Conservation (phyloP, 2,113 vertebrate species). For the Proteles cristata region DNA sequence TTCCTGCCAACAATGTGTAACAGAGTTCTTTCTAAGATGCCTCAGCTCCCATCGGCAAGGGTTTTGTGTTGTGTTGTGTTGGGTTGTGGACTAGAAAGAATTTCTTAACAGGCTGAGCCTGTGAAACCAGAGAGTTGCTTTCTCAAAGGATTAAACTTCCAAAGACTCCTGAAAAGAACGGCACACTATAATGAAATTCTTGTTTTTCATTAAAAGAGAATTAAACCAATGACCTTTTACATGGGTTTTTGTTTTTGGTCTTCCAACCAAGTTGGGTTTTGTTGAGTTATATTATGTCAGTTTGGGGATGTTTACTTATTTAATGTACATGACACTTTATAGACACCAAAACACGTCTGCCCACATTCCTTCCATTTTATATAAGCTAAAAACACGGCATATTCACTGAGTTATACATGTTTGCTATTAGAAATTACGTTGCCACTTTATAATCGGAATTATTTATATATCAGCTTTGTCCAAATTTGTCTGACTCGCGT, state of each 20-base stretch:
- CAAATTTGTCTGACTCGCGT: background rate
- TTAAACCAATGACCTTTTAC: conserved; percentile 37
- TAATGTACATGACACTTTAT: background rate
- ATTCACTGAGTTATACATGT: background rate
- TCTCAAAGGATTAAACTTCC: conserved; percentile 48
- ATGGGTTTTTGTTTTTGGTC: background rate
- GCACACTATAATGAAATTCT: conserved; percentile 13
- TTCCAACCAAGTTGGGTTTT: background rate
- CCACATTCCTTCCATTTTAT: background rate
- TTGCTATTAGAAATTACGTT: background rate
- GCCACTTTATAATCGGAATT: background rate
- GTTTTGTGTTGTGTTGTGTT: conserved; percentile 6
- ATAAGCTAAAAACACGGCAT: background rate
- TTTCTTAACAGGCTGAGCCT: conserved; percentile 33
- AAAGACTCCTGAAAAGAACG: conserved; percentile 31
- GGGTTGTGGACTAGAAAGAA: conserved; percentile 23
- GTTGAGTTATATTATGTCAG: background rate
- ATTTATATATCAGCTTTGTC: background rate
- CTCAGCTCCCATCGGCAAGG: background rate
- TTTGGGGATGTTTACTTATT: background rate
- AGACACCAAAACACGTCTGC: background rate
- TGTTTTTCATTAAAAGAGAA: conserved; percentile 73
- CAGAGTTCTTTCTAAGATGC: background rate
- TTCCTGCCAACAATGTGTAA: background rate
- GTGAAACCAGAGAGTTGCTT: conserved; percentile 40